Percentiles rank a stretch among this genome's conserved stretches.
phyloP scores from a whole-genome alignment of 2,888 invertebrate species.

The Apantesis nais region DNA sequence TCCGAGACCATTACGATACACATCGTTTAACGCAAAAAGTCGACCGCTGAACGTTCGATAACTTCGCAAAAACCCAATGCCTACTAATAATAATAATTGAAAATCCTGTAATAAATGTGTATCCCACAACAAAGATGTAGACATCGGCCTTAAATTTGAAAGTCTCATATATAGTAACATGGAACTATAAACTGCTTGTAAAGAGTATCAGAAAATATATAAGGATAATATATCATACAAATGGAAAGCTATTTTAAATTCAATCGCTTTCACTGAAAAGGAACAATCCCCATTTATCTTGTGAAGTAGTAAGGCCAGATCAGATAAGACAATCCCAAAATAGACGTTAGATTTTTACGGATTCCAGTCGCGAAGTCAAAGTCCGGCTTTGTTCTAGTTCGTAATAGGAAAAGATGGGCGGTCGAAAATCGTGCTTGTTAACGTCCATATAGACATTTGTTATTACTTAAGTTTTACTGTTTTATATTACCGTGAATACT shows the following conservation, averaged over 20 bases:
- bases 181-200: background rate
- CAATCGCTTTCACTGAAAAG: conserved; percentile 64
- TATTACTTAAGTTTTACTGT: conserved; percentile 15
- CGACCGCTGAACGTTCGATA: conserved; percentile 59
- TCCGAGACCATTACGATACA: conserved; percentile 70
- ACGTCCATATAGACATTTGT: conserved; percentile 22
- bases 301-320: conserved; percentile 64
- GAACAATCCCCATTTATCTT: conserved; percentile 76
- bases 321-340: conserved; percentile 68
- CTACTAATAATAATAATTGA: conserved; percentile 62
- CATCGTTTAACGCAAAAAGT: conserved; percentile 70
- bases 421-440: conserved; percentile 24
- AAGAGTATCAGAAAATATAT: background rate
- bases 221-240: conserved; percentile 19
- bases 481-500: background rate
- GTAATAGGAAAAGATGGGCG: conserved; percentile 43
- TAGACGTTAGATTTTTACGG: conserved; percentile 65
- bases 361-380: conserved; percentile 58
- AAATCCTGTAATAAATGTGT: conserved; percentile 57
- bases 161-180: background rate
- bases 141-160: conserved; percentile 6
- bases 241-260: conserved; percentile 54
- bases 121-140: conserved; percentile 32
- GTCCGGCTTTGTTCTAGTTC: conserved; percentile 43
- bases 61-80: conserved; percentile 54